Conservation (phyloP, 2,888 invertebrate species). For the Bugula neritina region DNA sequence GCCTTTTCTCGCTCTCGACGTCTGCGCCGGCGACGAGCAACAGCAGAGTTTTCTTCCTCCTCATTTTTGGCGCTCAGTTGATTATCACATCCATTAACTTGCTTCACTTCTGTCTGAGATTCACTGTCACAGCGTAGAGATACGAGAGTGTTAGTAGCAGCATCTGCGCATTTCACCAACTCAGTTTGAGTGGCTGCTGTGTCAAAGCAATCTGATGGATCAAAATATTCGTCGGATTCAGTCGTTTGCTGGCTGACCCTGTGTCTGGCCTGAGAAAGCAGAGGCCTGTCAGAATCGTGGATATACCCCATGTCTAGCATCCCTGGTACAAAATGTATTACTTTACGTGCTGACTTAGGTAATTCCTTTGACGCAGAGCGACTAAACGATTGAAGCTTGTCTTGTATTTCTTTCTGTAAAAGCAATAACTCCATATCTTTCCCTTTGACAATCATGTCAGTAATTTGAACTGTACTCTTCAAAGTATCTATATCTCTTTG, state of each 20-base stretch:
- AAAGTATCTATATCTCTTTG: constrained; percentile 43
- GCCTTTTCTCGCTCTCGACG: neutral
- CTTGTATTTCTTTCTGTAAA: constrained; percentile 47
- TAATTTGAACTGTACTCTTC: constrained; percentile 43
- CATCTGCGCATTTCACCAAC: neutral
- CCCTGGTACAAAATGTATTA: constrained; percentile 47
- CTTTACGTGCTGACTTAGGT: constrained; percentile 45
- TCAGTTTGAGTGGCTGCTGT: constrained; percentile 7
- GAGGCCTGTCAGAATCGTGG: constrained; percentile 44
- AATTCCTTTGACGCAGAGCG: constrained; percentile 33
- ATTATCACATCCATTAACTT: neutral
- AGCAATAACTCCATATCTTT: constrained; percentile 49
- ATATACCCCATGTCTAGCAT: constrained; percentile 46
- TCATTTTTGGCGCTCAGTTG: neutral
- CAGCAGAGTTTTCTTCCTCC: neutral
- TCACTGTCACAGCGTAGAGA: neutral
- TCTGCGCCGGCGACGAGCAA: neutral
- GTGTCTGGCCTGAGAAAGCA: constrained; percentile 33
- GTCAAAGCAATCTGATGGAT: constrained; percentile 22
- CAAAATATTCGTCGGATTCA: constrained; percentile 20
- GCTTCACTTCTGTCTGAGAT: neutral
- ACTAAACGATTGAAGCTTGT: constrained; percentile 40
- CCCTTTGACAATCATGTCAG: constrained; percentile 48
- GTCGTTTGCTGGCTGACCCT: constrained; percentile 12
- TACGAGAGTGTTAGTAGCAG: neutral